phyloP scores from a whole-genome alignment of 2,797 vertebrate genomes.

The Falco biarmicus region DNA sequence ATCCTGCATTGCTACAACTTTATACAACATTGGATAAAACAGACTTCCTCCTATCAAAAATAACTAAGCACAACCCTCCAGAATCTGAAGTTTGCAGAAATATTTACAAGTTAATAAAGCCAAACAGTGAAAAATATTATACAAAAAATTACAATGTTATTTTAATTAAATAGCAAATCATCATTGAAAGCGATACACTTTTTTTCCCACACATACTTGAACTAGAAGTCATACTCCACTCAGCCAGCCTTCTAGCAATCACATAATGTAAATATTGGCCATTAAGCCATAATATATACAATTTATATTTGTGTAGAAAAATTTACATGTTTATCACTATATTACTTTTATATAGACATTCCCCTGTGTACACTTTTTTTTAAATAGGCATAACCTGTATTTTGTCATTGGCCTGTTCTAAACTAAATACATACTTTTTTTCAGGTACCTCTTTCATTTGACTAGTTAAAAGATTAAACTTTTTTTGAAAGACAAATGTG shows the following conservation, averaged over 20 bases:
- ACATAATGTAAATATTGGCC: background rate
- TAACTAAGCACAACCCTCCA: background rate
- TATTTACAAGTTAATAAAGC: background rate
- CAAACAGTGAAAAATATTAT: background rate
- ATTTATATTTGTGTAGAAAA: background rate
- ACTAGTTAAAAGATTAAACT: background rate
- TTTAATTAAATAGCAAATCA: background rate
- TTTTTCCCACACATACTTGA: background rate
- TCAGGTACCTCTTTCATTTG: background rate
- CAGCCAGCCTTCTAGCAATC: background rate
- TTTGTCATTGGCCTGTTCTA: background rate
- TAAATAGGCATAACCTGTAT: background rate
- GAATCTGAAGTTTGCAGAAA: background rate
- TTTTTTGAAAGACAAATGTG: background rate
- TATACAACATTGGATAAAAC: background rate
- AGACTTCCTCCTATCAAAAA: background rate
- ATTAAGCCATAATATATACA: background rate
- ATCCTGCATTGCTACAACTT: background rate
- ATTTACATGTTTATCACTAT: background rate
- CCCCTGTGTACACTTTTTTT: background rate
- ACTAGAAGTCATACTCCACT: background rate
- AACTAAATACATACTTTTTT: background rate
- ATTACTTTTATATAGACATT: background rate
- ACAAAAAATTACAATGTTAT: background rate
- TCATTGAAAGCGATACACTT: background rate